A percentile compares a stretch with the other conserved stretches of the same genome.
Evolutionary conservation across 2,113 vertebrate genomes (phyloP).

Genomic region (Corythaixoides concolor): DNA sequence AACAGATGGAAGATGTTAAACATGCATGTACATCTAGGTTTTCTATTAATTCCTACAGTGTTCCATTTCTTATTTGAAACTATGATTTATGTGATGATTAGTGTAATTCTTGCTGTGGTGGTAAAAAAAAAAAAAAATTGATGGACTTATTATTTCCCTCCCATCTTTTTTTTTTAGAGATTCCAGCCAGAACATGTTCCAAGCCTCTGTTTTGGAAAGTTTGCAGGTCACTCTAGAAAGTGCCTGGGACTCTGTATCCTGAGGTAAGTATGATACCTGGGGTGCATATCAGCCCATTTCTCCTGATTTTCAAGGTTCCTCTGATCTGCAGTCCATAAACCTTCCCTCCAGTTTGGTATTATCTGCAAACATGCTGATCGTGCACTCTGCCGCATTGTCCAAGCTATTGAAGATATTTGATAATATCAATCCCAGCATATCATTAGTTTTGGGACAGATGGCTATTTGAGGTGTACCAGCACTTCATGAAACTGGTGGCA

Average conservation of each 20-base stretch:
- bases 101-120: not conserved
- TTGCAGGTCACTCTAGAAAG: not conserved
- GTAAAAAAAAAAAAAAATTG: not conserved
- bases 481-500: not conserved
- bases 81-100: not conserved
- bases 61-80: not conserved
- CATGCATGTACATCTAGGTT: fast-evolving
- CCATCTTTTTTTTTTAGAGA: not conserved
- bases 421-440: not conserved
- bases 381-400: not conserved
- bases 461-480: not conserved
- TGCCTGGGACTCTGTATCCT: not conserved
- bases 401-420: not conserved
- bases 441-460: not conserved
- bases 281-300: not conserved
- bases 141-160: not conserved
- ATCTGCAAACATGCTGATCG: fast-evolving
- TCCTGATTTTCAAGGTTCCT: not conserved
- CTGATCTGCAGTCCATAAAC: not conserved
- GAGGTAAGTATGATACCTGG: fast-evolving
- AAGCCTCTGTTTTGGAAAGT: not conserved
- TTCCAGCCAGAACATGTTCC: not conserved
- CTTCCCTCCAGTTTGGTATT: not conserved
- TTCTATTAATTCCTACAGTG: not conserved
- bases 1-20: not conserved